Evolutionary conservation across 2,888 invertebrate species (phyloP).

Genomic region (Lasius platythorax): DNA sequence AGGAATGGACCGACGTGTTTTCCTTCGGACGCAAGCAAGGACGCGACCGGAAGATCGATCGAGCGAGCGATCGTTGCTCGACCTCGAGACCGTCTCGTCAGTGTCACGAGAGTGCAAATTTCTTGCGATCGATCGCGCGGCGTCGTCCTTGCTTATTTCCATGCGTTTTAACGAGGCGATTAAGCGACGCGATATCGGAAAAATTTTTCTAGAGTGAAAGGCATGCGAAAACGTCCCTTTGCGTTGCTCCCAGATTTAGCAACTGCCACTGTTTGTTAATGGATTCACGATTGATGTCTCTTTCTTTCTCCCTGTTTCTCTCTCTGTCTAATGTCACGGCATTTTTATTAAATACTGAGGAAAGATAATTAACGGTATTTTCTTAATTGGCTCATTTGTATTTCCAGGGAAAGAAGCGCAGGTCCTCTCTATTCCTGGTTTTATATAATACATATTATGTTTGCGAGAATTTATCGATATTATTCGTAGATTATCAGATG

Average conservation of each 20-base stretch:
- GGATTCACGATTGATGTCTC: slow-evolving; percentile 8
- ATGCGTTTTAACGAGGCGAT: slow-evolving; percentile 31
- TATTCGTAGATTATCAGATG: slow-evolving; percentile 1
- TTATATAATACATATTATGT: not conserved
- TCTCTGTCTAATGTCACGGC: not conserved
- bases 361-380: not conserved
- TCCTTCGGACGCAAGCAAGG: slow-evolving; percentile 48
- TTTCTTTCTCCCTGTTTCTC: not conserved
- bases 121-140: slow-evolving; percentile 25
- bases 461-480: slow-evolving; percentile 7
- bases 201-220: slow-evolving; percentile 42
- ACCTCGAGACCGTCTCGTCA: slow-evolving; percentile 46
- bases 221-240: not conserved
- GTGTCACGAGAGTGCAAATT: slow-evolving; percentile 46
- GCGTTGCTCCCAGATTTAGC: not conserved
- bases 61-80: slow-evolving; percentile 6
- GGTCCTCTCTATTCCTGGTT: not conserved
- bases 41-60: slow-evolving; percentile 53
- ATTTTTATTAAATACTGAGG: not conserved
- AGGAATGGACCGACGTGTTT: not conserved
- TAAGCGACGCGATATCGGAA: slow-evolving; percentile 21
- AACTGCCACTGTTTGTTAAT: slow-evolving; percentile 9
- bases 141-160: slow-evolving; percentile 43
- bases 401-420: not conserved
- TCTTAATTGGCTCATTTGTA: slow-evolving; percentile 17